Evolutionary conservation across 1,140 invertebrate genomes (phyloP), one percentile per base, ranked within the genome.

Genomic region (Steinernema khuongi): DNA sequence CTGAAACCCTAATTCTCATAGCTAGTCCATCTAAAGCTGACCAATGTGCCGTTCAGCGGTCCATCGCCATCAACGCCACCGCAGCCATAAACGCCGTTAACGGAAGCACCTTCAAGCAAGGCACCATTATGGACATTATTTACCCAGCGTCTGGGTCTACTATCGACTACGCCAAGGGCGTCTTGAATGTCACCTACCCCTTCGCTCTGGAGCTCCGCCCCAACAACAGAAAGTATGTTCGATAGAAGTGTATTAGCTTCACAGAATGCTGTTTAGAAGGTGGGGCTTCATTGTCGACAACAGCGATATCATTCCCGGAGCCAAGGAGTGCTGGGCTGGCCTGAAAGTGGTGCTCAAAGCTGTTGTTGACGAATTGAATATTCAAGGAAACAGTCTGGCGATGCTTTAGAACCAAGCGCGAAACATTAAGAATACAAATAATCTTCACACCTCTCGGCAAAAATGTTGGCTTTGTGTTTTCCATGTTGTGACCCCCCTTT

Each of bases 111-210:
- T 76, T 71, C 73, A 26, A 31, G 14, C 68, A 31, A 33, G 71
- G 75, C 0, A n/a, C 31, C n/a, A 76, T 68, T 43, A 19, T 36
- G 11, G 73, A 74, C 29, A 68, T 75, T 31, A 26, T 70, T 26
- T 75, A 79, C 41, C 70, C 73, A 4, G 72, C 78, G 7, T 77
- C 79, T 18, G 78, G 78, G n/a, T 36, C 28, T 0, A 41, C 78
- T 18, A 73, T 73, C 31, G 78, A 79, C 73, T 79, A 70, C 30
- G 60, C 73, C 2, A 77, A 77, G 67, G 78, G 33, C 14, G 31
- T 29, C 19, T 28, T 73, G 28, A 66, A 66, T 19, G 67, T 79
- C 18, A 31, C 50, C 17, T 79, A 79, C 71, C 26, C 75, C 1
- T 79, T 33, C 32, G 68, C 67, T 18, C 26, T 77, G 44, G 78